Evolutionary conservation across 2,888 invertebrate species (phyloP).

Genomic region (Drosophila emarginata): DNA sequence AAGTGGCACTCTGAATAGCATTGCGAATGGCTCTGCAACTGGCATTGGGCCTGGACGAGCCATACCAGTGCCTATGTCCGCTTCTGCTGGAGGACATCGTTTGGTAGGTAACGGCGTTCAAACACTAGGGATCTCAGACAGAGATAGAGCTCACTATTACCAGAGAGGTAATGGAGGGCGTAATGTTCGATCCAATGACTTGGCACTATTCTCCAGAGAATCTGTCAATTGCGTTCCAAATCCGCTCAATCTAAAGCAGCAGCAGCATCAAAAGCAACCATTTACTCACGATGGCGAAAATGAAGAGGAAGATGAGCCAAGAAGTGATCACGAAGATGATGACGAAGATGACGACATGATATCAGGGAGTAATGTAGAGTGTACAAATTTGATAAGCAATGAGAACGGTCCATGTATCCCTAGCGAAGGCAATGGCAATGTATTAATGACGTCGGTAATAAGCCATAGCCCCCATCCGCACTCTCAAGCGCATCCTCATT

Average conservation of each 20-base stretch:
- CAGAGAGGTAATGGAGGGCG: slow-evolving; percentile 23
- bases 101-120: slow-evolving; percentile 44
- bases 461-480: slow-evolving; percentile 17
- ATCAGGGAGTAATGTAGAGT: slow-evolving; percentile 76
- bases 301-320: slow-evolving; percentile 39
- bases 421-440: slow-evolving; percentile 41
- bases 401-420: slow-evolving; percentile 45
- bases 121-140: slow-evolving; percentile 46
- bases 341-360: slow-evolving; percentile 74
- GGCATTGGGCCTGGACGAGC: slow-evolving; percentile 12
- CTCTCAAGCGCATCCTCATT: slow-evolving; percentile 22
- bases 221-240: slow-evolving; percentile 19
- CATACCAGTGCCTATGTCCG: slow-evolving; percentile 41
- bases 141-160: slow-evolving; percentile 42
- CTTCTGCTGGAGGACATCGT: slow-evolving; percentile 47
- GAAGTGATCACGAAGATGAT: slow-evolving; percentile 39
- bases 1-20: slow-evolving; percentile 81
- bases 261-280: slow-evolving; percentile 46
- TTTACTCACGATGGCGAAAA: slow-evolving; percentile 70
- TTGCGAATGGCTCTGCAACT: slow-evolving; percentile 52
- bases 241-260: slow-evolving; percentile 37
- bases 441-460: slow-evolving; percentile 11
- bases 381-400: slow-evolving; percentile 78
- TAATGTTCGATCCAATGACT: slow-evolving; percentile 32
- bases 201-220: slow-evolving; percentile 21